phyloP scores from a whole-genome alignment of 2,797 vertebrate species.

The Clarias pachynema region DNA sequence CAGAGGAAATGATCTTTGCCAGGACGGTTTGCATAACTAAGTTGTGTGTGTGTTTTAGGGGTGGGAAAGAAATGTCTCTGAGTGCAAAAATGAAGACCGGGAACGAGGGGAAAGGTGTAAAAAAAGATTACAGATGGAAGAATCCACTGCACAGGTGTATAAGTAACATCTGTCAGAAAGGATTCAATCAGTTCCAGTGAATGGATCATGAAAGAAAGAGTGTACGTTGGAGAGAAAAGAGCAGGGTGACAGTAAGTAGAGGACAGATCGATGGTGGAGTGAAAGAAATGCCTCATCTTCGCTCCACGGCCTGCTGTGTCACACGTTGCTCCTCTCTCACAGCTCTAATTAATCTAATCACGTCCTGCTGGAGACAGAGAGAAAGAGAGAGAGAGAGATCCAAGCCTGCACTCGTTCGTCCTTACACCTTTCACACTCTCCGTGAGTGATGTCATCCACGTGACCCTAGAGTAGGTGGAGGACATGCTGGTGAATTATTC shows the following conservation, averaged over 20 bases:
- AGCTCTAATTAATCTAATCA: conserved; percentile 59
- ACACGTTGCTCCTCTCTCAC: conserved; percentile 67
- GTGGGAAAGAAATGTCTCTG: neutral
- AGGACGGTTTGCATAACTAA: neutral
- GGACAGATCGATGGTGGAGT: conserved; percentile 74
- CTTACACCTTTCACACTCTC: conserved; percentile 36
- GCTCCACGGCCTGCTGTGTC: conserved; percentile 71
- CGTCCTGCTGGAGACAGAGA: conserved; percentile 36
- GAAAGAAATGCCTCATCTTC: conserved; percentile 72
- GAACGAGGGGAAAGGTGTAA: neutral
- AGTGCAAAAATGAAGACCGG: neutral
- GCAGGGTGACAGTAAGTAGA: conserved; percentile 70
- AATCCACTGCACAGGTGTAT: conserved; percentile 49
- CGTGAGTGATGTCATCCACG: conserved; percentile 41
- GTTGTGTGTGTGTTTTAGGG: neutral
- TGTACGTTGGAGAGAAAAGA: neutral
- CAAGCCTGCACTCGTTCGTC: conserved; percentile 13
- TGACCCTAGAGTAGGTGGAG: conserved; percentile 45
- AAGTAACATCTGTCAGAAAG: conserved; percentile 56
- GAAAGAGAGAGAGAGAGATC: conserved; percentile 25
- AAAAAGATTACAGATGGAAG: conserved; percentile 19
- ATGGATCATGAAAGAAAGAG: conserved; percentile 42
- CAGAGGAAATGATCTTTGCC: neutral
- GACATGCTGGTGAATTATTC: conserved; percentile 57
- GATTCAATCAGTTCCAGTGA: conserved; percentile 57